phyloP scores from a whole-genome alignment of 2,797 vertebrate species.

The Allobates femoralis region DNA sequence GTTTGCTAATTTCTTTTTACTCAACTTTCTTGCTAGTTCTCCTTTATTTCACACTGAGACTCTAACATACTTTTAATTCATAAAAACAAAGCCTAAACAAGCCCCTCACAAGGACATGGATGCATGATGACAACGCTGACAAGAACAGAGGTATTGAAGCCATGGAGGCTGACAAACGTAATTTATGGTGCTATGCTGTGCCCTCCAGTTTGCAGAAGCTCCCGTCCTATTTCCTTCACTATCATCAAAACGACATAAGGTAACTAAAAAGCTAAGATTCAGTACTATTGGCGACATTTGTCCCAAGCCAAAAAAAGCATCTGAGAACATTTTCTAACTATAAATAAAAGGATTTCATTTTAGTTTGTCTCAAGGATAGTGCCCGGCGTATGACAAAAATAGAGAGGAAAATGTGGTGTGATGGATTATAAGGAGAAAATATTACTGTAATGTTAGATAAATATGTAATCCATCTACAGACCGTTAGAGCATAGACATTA shows the following conservation, averaged over 20 bases:
- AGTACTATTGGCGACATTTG: conserved; percentile 53
- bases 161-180: conserved; percentile 37
- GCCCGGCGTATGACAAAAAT: not conserved
- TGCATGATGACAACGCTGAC: conserved; percentile 51
- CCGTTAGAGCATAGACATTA: not conserved
- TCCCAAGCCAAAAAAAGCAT: conserved; percentile 26
- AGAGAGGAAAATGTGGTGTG: not conserved
- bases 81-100: conserved; percentile 39
- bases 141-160: conserved; percentile 47
- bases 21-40: not conserved
- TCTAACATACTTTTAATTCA: conserved; percentile 27
- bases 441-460: not conserved
- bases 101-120: conserved; percentile 29
- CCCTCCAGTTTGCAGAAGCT: conserved; percentile 47
- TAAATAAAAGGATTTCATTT: conserved; percentile 31
- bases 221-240: conserved; percentile 46
- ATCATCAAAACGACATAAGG: conserved; percentile 53
- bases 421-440: not conserved
- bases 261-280: conserved; percentile 32
- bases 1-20: not conserved
- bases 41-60: not conserved
- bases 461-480: not conserved
- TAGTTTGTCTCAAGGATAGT: conserved; percentile 16
- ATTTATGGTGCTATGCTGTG: conserved; percentile 50
- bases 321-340: conserved; percentile 30